A percentile compares a stretch with the other conserved stretches of the same genome.
Evolutionary conservation across 2,113 vertebrate species (phyloP).

Genomic region (Phalacrocorax pelagicus): DNA sequence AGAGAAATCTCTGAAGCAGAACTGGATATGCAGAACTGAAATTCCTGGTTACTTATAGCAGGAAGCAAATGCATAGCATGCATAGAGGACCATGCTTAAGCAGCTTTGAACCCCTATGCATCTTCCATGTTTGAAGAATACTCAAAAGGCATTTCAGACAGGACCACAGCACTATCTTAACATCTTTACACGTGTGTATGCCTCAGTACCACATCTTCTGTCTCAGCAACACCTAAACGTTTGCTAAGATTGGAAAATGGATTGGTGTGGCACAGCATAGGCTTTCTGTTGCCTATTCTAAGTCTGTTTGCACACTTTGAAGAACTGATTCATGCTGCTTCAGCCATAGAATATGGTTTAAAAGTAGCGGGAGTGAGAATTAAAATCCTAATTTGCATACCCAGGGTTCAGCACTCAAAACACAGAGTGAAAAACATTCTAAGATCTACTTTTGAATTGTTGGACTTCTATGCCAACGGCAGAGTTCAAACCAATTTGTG

Average conservation of each 20-base stretch:
- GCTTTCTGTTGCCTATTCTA: not conserved
- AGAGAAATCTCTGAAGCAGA: not conserved
- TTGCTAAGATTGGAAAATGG: not conserved
- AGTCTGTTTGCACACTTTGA: not conserved
- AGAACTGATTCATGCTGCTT: not conserved
- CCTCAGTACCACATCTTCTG: not conserved
- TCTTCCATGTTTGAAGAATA: not conserved
- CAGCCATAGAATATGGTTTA: not conserved
- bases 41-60: not conserved
- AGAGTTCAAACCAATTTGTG: not conserved
- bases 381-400: not conserved
- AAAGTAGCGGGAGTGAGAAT: not conserved
- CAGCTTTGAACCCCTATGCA: not conserved
- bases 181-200: fast-evolving
- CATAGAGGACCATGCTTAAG: not conserved
- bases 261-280: fast-evolving
- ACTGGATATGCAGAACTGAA: not conserved
- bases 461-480: not conserved
- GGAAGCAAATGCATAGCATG: not conserved
- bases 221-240: not conserved
- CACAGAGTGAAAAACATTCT: not conserved
- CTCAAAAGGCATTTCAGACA: not conserved
- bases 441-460: not conserved
- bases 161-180: not conserved
- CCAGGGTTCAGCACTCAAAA: not conserved